A percentile compares a stretch with the other conserved stretches of the same genome.
phyloP scores from a whole-genome alignment of 2,797 vertebrate species.

The Masticophis lateralis region DNA sequence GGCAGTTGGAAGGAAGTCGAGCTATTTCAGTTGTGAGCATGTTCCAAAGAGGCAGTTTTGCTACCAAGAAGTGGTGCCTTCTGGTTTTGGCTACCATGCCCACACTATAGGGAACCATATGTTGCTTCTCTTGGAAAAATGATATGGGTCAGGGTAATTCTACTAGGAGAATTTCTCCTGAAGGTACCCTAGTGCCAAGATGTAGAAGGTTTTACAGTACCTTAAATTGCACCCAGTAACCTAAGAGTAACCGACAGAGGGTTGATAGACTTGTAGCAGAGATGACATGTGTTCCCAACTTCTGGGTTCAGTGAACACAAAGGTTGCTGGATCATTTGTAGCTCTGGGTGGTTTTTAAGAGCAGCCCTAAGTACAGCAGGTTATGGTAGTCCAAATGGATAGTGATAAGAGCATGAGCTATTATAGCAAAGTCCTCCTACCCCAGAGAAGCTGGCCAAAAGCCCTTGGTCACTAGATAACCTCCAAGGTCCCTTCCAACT shows the following conservation, averaged over 20 bases:
- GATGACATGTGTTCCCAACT: not conserved
- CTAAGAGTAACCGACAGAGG: not conserved
- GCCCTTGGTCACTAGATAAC: not conserved
- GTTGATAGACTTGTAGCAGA: not conserved
- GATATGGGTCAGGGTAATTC: not conserved
- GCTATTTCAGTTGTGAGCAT: not conserved
- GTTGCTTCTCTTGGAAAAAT: not conserved
- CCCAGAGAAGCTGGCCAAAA: not conserved
- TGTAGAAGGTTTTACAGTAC: not conserved
- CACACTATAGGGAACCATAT: not conserved
- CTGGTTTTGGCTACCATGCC: not conserved
- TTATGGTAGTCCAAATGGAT: not conserved
- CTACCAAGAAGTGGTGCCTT: not conserved
- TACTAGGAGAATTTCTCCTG: not conserved
- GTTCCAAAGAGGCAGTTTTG: not conserved
- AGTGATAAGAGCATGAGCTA: not conserved
- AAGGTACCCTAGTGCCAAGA: not conserved
- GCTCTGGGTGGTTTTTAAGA: not conserved
- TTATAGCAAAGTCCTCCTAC: not conserved
- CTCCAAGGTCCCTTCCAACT: too few relatives aligned
- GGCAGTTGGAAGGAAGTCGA: not conserved
- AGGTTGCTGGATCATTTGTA: not conserved
- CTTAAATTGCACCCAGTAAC: not conserved
- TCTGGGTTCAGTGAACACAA: not conserved
- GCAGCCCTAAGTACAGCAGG: not conserved